Evolutionary conservation across 2,113 vertebrate species (phyloP).

Genomic region (Perca schrenkii): DNA sequence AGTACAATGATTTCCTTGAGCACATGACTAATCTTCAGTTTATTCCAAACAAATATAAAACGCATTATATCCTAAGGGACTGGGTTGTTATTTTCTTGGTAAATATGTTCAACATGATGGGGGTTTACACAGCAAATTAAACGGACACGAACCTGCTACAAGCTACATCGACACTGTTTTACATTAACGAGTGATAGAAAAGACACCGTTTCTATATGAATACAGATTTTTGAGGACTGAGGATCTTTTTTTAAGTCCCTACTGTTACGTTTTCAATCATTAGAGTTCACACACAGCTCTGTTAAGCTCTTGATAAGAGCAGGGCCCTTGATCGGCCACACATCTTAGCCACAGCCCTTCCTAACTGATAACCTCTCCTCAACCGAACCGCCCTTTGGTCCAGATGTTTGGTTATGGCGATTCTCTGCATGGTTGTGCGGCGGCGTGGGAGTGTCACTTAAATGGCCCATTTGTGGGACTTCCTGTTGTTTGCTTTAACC

Average conservation of each 20-base stretch:
- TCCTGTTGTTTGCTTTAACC: too few relatives aligned
- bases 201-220: not conserved
- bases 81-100: not conserved
- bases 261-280: not conserved
- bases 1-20: not conserved
- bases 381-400: not conserved
- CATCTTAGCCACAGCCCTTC: slow-evolving; percentile 1
- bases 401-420: not conserved
- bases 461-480: too few relatives aligned
- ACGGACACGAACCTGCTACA: not conserved
- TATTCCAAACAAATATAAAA: slow-evolving; percentile 8
- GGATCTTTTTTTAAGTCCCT: not conserved
- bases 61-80: not conserved
- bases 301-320: slow-evolving; percentile 15
- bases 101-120: not conserved
- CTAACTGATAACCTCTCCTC: slow-evolving; percentile 14
- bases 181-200: not conserved
- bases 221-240: not conserved
- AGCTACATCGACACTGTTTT: not conserved
- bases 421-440: too few relatives aligned
- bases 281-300: not conserved
- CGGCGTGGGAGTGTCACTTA: too few relatives aligned
- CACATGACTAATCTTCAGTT: not conserved
- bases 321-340: slow-evolving; percentile 5
- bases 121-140: slow-evolving; percentile 15